phyloP scores from a whole-genome alignment of 2,888 invertebrate species.

The Catonia carolina region DNA sequence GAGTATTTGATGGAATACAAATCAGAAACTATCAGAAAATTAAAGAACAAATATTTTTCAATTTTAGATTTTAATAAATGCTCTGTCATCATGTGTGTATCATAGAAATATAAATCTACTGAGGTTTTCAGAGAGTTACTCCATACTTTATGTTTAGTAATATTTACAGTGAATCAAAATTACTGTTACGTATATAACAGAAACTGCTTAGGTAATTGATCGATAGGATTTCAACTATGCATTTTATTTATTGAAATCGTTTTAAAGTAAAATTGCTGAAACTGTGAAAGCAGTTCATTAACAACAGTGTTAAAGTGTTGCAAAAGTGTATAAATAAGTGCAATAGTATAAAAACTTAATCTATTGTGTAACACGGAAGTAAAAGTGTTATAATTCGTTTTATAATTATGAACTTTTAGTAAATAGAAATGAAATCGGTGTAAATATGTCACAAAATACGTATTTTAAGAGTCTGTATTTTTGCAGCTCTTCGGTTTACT shows the following conservation, averaged over 20 bases:
- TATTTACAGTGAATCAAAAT: too few relatives aligned
- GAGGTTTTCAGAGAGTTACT: too few relatives aligned
- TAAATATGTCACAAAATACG: conserved; percentile 12
- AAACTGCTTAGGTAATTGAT: too few relatives aligned
- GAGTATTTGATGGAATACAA: neutral
- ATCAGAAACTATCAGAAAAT: conserved; percentile 2
- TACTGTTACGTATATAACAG: too few relatives aligned
- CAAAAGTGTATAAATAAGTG: neutral
- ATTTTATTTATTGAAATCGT: conserved; percentile 4
- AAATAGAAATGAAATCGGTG: neutral
- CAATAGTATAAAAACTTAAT: conserved; percentile 1
- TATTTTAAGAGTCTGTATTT: neutral
- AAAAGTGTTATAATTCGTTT: neutral
- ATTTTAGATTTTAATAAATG: too few relatives aligned
- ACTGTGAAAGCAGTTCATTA: neutral
- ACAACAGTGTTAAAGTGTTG: too few relatives aligned
- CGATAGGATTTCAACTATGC: too few relatives aligned
- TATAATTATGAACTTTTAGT: conserved; percentile 3
- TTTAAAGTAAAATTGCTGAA: neutral
- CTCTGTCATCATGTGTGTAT: too few relatives aligned
- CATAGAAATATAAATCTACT: too few relatives aligned
- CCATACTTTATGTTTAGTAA: neutral
- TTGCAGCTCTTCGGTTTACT: neutral
- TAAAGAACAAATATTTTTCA: neutral
- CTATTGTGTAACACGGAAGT: neutral